Percentiles rank a stretch among this genome's conserved stretches.
Evolutionary conservation across 2,113 vertebrate species (phyloP).

Genomic region (Nicator chloris): DNA sequence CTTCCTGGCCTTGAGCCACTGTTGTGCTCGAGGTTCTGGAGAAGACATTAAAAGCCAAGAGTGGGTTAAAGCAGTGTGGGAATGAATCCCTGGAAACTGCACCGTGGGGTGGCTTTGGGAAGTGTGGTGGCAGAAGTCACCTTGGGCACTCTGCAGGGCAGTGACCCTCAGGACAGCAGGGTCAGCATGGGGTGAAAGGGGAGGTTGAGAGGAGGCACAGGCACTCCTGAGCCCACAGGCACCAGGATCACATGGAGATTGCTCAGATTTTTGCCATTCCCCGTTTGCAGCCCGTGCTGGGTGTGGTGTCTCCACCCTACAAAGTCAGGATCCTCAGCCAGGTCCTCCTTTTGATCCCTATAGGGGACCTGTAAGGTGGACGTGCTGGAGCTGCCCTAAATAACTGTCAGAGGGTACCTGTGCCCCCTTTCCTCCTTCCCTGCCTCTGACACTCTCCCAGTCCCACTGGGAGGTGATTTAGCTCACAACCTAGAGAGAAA

Average conservation of each 20-base stretch:
- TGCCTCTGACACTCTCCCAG: accelerated
- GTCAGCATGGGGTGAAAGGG: background rate
- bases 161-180: background rate
- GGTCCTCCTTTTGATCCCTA: background rate
- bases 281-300: background rate
- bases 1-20: constrained; percentile 26
- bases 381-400: background rate
- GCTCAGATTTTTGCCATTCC: background rate
- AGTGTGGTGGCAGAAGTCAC: background rate
- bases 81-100: background rate
- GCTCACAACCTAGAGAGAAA: background rate
- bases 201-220: background rate
- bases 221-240: background rate
- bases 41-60: constrained; percentile 28
- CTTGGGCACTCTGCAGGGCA: background rate
- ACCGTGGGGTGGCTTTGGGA: background rate
- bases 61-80: constrained; percentile 39
- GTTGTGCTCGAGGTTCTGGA: constrained; percentile 36
- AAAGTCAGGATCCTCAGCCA: background rate
- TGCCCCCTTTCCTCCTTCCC: background rate
- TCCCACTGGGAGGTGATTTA: background rate
- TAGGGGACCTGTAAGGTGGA: background rate
- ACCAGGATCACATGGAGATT: background rate
- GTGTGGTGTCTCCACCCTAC: background rate
- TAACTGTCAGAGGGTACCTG: background rate